A percentile compares a stretch with the other conserved stretches of the same genome.
phyloP scores from a whole-genome alignment of 2,888 invertebrate genomes.

The Lochmaea capreae region DNA sequence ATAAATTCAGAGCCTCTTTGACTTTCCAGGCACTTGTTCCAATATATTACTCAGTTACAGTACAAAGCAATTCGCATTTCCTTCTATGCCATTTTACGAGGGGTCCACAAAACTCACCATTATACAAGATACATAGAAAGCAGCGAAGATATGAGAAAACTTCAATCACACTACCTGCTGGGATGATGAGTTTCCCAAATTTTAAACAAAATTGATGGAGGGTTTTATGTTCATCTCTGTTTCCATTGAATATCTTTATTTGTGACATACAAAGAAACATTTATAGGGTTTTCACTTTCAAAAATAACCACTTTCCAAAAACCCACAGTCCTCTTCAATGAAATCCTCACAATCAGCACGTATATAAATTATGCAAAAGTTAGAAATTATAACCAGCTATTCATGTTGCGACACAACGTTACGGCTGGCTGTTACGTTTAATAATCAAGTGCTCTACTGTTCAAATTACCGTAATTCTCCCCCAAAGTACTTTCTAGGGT shows the following conservation, averaged over 20 bases:
- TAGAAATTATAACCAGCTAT: not conserved
- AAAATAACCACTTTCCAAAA: no score
- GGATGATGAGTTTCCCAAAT: no score
- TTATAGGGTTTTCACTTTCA: no score
- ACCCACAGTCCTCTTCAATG: no score
- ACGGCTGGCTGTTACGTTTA: not conserved
- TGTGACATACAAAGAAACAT: no score
- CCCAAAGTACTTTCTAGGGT: constrained; percentile 4
- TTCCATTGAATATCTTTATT: no score
- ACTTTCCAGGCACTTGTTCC: not conserved
- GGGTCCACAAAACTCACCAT: not conserved
- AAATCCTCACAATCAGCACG: no score
- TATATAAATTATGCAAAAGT: not conserved
- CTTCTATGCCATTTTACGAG: not conserved
- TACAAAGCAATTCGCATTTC: not conserved
- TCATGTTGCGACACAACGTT: not conserved
- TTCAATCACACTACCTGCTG: no score
- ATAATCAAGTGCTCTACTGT: not conserved
- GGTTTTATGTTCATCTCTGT: no score
- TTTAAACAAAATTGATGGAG: no score
- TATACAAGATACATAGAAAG: no score
- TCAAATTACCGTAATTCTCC: not conserved
- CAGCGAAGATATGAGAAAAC: no score
- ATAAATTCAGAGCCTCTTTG: not conserved
- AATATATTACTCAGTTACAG: not conserved